phyloP scores from a whole-genome alignment of 2,888 invertebrate species.

The Augiades crinisus region DNA sequence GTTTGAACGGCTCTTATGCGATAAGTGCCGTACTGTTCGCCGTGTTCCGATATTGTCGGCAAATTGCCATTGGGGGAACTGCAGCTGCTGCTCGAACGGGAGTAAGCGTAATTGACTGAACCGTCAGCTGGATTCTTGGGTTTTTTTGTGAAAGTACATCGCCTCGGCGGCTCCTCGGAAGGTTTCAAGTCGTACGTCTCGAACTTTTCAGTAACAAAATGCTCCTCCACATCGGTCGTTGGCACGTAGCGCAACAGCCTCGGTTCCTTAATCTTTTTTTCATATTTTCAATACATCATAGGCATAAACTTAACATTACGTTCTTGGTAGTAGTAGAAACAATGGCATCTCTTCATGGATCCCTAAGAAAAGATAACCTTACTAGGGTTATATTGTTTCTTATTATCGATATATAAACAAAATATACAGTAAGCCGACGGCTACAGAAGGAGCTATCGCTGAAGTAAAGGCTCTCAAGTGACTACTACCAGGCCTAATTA shows the following conservation, averaged over 20 bases:
- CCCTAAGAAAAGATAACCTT: too few species aligned
- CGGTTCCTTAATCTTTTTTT: slow-evolving; percentile 71
- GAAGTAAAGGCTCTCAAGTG: too few species aligned
- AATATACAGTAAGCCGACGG: too few species aligned
- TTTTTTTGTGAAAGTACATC: slow-evolving; percentile 67
- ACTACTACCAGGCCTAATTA: too few species aligned
- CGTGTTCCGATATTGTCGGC: slow-evolving; percentile 71
- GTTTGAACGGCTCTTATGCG: slow-evolving; percentile 49
- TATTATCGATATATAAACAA: too few species aligned
- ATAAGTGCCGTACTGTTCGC: slow-evolving; percentile 65
- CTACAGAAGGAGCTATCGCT: too few species aligned
- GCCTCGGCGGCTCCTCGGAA: slow-evolving; percentile 57
- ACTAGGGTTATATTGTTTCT: too few species aligned
- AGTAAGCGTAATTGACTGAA: slow-evolving; percentile 69
- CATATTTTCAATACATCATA: too few species aligned
- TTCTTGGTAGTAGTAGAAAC: too few species aligned
- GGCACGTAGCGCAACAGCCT: slow-evolving; percentile 67
- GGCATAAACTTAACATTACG: too few species aligned
- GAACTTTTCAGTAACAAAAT: slow-evolving; percentile 65
- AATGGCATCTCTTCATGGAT: too few species aligned
- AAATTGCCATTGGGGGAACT: slow-evolving; percentile 70
- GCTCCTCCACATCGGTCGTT: slow-evolving; percentile 65
- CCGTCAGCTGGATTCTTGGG: slow-evolving; percentile 70
- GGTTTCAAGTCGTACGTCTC: slow-evolving; percentile 70
- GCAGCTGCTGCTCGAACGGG: slow-evolving; percentile 69